A percentile compares a stretch with the other conserved stretches of the same genome.
These are phyloP conservation scores for Xestia rhomboidea DNA, from an alignment of 2,888 invertebrate genomes.

Conservation along the genomic window DNA sequence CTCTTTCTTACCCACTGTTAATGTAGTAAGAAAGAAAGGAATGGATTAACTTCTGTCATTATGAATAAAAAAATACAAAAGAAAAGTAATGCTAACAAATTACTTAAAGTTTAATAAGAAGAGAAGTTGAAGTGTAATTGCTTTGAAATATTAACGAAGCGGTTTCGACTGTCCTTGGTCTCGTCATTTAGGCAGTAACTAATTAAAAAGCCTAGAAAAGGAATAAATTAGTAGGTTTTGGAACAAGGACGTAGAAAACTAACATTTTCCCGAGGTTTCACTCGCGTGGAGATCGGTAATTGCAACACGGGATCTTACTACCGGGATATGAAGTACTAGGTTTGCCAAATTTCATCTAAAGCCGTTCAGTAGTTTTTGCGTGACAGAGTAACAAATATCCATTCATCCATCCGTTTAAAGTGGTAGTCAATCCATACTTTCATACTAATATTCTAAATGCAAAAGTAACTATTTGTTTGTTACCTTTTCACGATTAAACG, in stretches of 20 bases:
- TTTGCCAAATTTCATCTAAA: not conserved
- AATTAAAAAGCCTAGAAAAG: slow-evolving; percentile 55
- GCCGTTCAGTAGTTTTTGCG: not conserved
- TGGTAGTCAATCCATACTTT: too few species aligned
- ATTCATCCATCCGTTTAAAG: not conserved
- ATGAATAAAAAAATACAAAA: not conserved
- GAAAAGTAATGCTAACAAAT: slow-evolving; percentile 40
- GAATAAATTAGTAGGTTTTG: slow-evolving; percentile 15
- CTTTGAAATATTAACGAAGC: slow-evolving; percentile 56
- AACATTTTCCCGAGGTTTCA: not conserved
- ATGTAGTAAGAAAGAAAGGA: slow-evolving; percentile 1
- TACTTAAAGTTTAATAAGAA: slow-evolving; percentile 62
- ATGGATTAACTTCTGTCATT: not conserved
- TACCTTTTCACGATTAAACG: too few species aligned
- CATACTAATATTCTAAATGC: too few species aligned
- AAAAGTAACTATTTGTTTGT: too few species aligned
- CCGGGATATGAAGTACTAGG: not conserved
- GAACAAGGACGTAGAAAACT: not conserved
- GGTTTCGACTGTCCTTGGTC: slow-evolving; percentile 23
- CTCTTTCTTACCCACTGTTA: not conserved
- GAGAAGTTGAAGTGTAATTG: slow-evolving; percentile 26
- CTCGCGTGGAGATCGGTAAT: not conserved
- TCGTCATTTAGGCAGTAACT: slow-evolving; percentile 38
- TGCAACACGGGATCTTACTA: not conserved
- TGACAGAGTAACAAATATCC: not conserved